Evolutionary conservation across 2,888 invertebrate genomes (phyloP).

Genomic region (Aphodius sticticus): DNA sequence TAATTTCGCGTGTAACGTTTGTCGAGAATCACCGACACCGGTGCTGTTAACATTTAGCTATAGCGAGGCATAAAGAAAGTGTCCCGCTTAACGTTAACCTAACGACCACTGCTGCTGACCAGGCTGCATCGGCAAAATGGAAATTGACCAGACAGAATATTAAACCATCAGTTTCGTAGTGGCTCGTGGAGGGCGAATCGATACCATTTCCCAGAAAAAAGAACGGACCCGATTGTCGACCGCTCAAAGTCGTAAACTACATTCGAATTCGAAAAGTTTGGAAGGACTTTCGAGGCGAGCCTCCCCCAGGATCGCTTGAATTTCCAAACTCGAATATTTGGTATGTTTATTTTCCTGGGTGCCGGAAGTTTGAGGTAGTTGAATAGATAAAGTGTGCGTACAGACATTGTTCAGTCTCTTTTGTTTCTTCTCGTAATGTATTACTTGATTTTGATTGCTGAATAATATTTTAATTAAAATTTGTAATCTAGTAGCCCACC

Average conservation of each 20-base stretch:
- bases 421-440: not conserved
- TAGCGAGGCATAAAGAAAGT: not conserved
- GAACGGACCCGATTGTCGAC: not conserved
- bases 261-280: not conserved
- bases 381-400: not conserved
- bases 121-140: conserved; percentile 43
- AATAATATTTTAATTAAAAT: too few species aligned
- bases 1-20: too few species aligned
- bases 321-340: not conserved
- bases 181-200: not conserved
- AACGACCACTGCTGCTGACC: conserved; percentile 27
- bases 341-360: not conserved
- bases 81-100: not conserved
- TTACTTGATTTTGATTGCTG: too few species aligned
- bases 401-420: not conserved
- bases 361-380: not conserved
- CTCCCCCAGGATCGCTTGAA: not conserved
- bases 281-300: not conserved
- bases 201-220: not conserved
- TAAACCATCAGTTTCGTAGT: conserved; percentile 42
- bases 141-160: conserved; percentile 44
- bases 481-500: too few species aligned
- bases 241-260: not conserved
- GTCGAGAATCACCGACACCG: too few species aligned
- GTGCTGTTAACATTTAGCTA: too few species aligned